Percentiles rank a stretch among this genome's conserved stretches.
These are phyloP conservation scores for Leguminivora glycinivorella DNA, from an alignment of 1,140 invertebrate species.

Conservation along the genomic window DNA sequence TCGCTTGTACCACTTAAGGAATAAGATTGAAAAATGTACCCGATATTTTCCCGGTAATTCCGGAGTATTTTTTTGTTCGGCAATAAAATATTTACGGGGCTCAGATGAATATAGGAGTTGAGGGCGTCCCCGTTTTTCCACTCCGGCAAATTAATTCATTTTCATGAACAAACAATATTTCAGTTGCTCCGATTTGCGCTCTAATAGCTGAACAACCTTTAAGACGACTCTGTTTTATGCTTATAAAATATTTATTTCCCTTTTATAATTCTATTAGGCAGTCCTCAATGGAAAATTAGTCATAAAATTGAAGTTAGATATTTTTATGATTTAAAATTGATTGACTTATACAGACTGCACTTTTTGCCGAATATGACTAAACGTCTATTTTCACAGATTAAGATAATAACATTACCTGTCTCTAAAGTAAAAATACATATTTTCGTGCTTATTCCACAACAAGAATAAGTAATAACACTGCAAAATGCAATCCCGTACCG, in stretches of 20 bases:
- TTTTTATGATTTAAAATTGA: too few relatives aligned
- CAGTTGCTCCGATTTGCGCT: neutral
- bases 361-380: too few relatives aligned
- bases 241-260: constrained; percentile 44
- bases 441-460: neutral
- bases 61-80: constrained; percentile 66
- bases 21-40: constrained; percentile 74
- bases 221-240: neutral
- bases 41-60: constrained; percentile 73
- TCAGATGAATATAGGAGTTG: constrained; percentile 66
- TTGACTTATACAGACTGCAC: too few relatives aligned
- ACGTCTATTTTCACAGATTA: too few relatives aligned
- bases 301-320: neutral
- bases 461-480: constrained; percentile 15
- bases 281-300: neutral
- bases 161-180: constrained; percentile 60
- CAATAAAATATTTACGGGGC: constrained; percentile 76
- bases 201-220: neutral
- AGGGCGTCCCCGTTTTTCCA: constrained; percentile 53
- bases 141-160: constrained; percentile 68
- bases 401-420: too few relatives aligned
- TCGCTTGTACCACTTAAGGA: constrained; percentile 77
- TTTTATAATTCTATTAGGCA: constrained; percentile 28
- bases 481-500: constrained; percentile 53
- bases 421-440: neutral